Conservation (phyloP, 1,140 invertebrate species). For the Lethocerus indicus region DNA sequence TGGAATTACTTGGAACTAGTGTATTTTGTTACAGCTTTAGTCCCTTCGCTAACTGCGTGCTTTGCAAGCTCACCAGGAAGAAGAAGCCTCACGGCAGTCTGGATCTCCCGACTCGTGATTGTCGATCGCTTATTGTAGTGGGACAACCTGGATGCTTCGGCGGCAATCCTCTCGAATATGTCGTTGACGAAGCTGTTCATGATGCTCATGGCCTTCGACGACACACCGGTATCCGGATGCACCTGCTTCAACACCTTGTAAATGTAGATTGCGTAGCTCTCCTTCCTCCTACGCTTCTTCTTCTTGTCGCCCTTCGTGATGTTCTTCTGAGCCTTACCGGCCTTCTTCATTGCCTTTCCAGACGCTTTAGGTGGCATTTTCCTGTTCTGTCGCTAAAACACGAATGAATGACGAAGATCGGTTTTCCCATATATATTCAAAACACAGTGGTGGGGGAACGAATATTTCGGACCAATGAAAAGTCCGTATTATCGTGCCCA, state of each 20-base stretch:
- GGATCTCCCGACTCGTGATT: slow-evolving; percentile 31
- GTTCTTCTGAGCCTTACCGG: slow-evolving; percentile 35
- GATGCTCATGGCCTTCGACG: slow-evolving; percentile 38
- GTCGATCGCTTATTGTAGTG: slow-evolving; percentile 52
- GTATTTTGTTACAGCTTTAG: no score
- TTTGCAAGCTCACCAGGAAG: no score
- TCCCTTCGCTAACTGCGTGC: no score
- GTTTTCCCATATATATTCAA: no score
- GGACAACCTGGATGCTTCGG: slow-evolving; percentile 45
- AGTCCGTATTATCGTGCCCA: no score
- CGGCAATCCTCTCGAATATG: slow-evolving; percentile 49
- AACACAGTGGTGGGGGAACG: no score
- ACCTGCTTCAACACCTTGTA: slow-evolving; percentile 55
- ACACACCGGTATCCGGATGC: slow-evolving; percentile 48
- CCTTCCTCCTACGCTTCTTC: slow-evolving; percentile 34
- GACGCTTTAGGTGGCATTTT: no score
- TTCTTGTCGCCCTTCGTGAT: slow-evolving; percentile 33
- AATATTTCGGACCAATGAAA: no score
- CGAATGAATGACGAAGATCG: no score
- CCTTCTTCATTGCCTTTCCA: slow-evolving; percentile 31
- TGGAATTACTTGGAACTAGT: no score
- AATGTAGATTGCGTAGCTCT: slow-evolving; percentile 52
- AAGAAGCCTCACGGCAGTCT: no score
- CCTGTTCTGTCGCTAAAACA: no score
- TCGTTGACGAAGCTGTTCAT: slow-evolving; percentile 46